A percentile compares a stretch with the other conserved stretches of the same genome.
Evolutionary conservation across 2,888 invertebrate genomes (phyloP).

Genomic region (Oscheius onirici): DNA sequence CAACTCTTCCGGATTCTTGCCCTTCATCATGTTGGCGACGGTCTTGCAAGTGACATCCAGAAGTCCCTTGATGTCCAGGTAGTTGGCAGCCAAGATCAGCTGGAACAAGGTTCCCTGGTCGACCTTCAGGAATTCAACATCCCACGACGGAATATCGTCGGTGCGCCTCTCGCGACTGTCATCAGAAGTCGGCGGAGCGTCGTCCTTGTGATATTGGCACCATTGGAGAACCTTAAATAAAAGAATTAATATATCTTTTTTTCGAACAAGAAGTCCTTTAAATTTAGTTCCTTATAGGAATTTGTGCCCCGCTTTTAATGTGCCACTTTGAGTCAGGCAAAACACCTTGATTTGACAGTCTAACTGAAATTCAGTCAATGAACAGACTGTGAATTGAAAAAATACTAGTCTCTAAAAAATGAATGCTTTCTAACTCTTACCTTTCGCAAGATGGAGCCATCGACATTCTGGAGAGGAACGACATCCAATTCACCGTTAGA

Average conservation of each 20-base stretch:
- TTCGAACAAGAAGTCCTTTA: too few relatives aligned
- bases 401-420: too few relatives aligned
- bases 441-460: conserved; percentile 93
- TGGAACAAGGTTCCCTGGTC: conserved; percentile 96
- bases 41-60: conserved; percentile 95
- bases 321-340: too few relatives aligned
- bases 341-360: too few relatives aligned
- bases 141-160: conserved; percentile 98
- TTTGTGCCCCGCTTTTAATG: too few relatives aligned
- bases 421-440: too few relatives aligned
- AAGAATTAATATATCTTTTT: too few relatives aligned
- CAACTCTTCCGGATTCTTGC: conserved; percentile 76
- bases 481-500: conserved; percentile 24
- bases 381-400: too few relatives aligned
- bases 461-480: conserved; percentile 90
- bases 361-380: too few relatives aligned
- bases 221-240: conserved; percentile 78
- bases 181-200: conserved; percentile 85
- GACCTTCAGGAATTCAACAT: conserved; percentile 97
- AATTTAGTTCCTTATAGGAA: too few relatives aligned
- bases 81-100: conserved; percentile 79
- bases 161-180: conserved; percentile 98
- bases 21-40: conserved; percentile 77
- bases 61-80: conserved; percentile 74
- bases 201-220: conserved; percentile 79